Evolutionary conservation across 2,888 invertebrate genomes (phyloP).

Genomic region (Ophioninae sp.): DNA sequence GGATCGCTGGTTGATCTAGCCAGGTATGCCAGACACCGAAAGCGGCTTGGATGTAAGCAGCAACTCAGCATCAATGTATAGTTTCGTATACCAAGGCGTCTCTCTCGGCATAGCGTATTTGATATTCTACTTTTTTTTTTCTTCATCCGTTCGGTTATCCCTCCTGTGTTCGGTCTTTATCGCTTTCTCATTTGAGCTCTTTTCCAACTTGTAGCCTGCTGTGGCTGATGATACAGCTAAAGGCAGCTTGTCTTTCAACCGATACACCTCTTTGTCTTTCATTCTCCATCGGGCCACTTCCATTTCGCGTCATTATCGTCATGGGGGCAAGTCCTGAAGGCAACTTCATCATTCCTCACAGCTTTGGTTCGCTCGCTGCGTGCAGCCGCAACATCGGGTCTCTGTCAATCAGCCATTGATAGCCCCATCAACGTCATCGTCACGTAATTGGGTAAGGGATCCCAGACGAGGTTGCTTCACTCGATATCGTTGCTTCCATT

Average conservation of each 20-base stretch:
- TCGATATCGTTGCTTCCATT: too few relatives aligned
- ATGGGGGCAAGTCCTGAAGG: slow-evolving; percentile 51
- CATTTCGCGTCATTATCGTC: slow-evolving; percentile 67
- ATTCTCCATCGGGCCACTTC: slow-evolving; percentile 63
- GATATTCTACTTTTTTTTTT: slow-evolving; percentile 9
- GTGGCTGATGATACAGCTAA: slow-evolving; percentile 73
- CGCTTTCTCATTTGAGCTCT: slow-evolving; percentile 78
- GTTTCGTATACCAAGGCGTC: slow-evolving; percentile 76
- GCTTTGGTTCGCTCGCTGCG: slow-evolving; percentile 61
- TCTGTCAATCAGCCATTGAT: too few relatives aligned
- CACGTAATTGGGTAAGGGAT: too few relatives aligned
- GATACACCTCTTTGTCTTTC: slow-evolving; percentile 57
- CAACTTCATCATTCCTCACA: slow-evolving; percentile 73
- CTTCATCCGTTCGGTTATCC: slow-evolving; percentile 6
- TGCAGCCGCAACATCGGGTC: slow-evolving; percentile 64
- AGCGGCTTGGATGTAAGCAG: slow-evolving; percentile 79
- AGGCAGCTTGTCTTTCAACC: slow-evolving; percentile 61
- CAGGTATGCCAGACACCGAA: slow-evolving; percentile 78
- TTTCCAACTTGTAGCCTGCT: slow-evolving; percentile 80
- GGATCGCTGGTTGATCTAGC: slow-evolving; percentile 76
- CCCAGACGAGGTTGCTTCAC: too few relatives aligned
- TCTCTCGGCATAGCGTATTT: slow-evolving; percentile 29
- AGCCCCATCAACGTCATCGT: too few relatives aligned
- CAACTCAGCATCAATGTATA: slow-evolving; percentile 79
- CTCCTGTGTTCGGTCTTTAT: slow-evolving; percentile 8